Percentiles rank a stretch among this genome's conserved stretches.
These are phyloP conservation scores for Sabellastarte sp. DNA, from an alignment of 2,888 invertebrate species.

Conservation along the genomic window DNA sequence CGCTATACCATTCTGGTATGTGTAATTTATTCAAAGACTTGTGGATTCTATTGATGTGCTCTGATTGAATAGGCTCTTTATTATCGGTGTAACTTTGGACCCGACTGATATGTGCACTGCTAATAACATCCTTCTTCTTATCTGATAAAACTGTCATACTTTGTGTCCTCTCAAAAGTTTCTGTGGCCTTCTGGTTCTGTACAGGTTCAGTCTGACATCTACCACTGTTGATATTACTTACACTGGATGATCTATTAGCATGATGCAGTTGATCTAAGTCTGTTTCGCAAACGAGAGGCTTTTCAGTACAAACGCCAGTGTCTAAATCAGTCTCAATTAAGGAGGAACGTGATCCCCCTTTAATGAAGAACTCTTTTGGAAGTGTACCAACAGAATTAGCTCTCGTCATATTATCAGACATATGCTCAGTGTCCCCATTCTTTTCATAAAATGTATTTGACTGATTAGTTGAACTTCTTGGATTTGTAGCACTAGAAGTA, in stretches of 20 bases:
- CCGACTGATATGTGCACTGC: background rate
- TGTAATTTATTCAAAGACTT: constrained; percentile 89
- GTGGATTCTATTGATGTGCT: constrained; percentile 90
- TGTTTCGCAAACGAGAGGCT: constrained; percentile 18
- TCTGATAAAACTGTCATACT: background rate
- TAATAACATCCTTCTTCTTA: background rate
- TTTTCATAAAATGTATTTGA: no score
- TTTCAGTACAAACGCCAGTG: constrained; percentile 8
- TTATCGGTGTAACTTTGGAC: no score
- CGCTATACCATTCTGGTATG: constrained; percentile 90
- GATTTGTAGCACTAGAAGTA: no score
- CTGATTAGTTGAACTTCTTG: no score
- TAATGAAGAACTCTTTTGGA: constrained; percentile 13
- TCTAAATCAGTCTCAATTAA: constrained; percentile 21
- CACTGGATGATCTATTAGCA: background rate
- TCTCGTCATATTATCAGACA: no score
- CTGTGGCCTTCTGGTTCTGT: background rate
- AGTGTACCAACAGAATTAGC: constrained; percentile 12
- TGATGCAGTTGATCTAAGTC: constrained; percentile 11
- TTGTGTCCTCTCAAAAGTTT: background rate
- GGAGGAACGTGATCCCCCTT: constrained; percentile 14
- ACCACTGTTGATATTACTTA: background rate
- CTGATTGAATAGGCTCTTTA: constrained; percentile 73
- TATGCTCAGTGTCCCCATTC: no score
- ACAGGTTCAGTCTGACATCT: no score